These are phyloP conservation scores for Cryptoprocta ferox DNA, from an alignment of 2,797 vertebrate genomes.

Conservation along the genomic window DNA sequence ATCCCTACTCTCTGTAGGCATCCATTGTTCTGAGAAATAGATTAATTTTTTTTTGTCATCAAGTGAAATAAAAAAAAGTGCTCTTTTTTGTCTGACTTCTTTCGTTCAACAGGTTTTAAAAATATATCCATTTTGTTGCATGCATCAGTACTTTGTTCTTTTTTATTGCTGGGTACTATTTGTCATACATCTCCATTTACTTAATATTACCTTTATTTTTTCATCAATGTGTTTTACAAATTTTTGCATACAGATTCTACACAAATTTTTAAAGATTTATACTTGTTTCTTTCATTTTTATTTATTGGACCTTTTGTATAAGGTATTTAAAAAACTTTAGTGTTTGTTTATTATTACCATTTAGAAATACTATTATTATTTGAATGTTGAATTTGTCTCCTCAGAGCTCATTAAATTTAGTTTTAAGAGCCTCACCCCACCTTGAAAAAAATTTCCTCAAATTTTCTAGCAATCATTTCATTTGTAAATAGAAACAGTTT, in stretches of 20 bases:
- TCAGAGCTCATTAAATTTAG: not conserved
- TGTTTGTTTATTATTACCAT: not conserved
- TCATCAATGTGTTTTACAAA: not conserved
- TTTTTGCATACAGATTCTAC: not conserved
- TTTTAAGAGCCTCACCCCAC: not conserved
- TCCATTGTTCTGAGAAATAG: not conserved
- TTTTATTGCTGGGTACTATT: not conserved
- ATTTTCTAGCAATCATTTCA: not conserved
- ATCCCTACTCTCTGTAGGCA: not conserved
- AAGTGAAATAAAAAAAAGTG: not conserved
- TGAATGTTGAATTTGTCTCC: not conserved
- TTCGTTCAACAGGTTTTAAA: not conserved
- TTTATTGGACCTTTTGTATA: not conserved
- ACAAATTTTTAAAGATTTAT: not conserved
- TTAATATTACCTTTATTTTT: not conserved
- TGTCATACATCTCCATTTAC: not conserved
- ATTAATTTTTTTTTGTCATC: not conserved
- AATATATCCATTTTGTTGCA: not conserved
- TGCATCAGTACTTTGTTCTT: not conserved
- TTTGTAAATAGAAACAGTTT: not conserved
- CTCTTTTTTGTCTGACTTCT: not conserved
- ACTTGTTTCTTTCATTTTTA: not conserved
- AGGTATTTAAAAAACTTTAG: not conserved
- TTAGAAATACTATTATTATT: slow-evolving; percentile 1
- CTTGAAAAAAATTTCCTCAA: not conserved